Evolutionary conservation across 2,113 vertebrate species (phyloP), one percentile per base, ranked within the genome.

Genomic region (Eira barbara): DNA sequence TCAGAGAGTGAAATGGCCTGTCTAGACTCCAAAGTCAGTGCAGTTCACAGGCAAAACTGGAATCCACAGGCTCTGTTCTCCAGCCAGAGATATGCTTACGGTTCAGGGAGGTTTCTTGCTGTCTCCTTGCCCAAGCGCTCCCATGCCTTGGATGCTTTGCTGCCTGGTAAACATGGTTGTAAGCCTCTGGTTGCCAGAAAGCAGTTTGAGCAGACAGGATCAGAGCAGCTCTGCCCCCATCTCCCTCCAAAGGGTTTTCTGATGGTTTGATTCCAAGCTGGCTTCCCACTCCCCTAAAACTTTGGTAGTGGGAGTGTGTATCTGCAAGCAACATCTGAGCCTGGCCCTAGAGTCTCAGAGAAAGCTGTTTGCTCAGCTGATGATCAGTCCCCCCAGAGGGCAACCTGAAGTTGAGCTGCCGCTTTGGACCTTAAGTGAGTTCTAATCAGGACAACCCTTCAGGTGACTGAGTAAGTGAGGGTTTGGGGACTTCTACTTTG

Each of bases 381-480:
- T 52, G 11, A 42, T 90, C 11, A 45, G 36, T 88, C 11, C 36
- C 29, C 49, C 34, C 0, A 23, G 57, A 85, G 82, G 9, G 12
- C 86, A 36, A 80, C 39, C 71, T 92, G 14, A 79, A 63, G 18
- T 74, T 89, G 49, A 93, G 57, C 23, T 86, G 17, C 85, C 52
- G 3, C 36, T 93, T 97, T 71, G 55, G 13, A 74, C 42, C 47
- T 94, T 94, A 91, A 73, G 47, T 95, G 36, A 36, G 14, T 63
- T 95, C 95, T 95, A 97, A 88, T 42, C 85, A 78, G 65, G 47
- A 57, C 80, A 95, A 65, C 20, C 9, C 55, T 96, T 84, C 10
- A 82, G 73, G 49, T 42, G 25, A 95, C 36, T 73, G 10, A 86
- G 23, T 67, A 29, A 97, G 69, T 34, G 29, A 93, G 20, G 52